Evolutionary conservation across 2,113 vertebrate genomes (phyloP), one percentile per base, ranked within the genome.

Genomic region (Triplophysa dalaica): DNA sequence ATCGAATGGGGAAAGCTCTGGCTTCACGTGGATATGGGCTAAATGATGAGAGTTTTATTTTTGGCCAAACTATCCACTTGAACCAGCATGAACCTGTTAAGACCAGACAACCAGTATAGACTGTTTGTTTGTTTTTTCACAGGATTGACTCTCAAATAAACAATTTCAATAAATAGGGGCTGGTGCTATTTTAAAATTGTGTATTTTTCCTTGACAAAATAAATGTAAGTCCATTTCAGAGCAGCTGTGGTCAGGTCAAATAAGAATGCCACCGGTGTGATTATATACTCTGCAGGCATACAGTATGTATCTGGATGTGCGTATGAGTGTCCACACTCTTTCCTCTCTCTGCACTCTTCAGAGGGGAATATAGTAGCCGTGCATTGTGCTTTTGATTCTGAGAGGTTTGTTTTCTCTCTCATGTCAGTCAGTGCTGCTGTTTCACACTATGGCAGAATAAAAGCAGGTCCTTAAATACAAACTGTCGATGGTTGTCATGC

Each of bases 321-420:
- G 22, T 38, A 1, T 45, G 11, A 45, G 41, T 72, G 38, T 70
- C 29, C n/a, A 50, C 24, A 4, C 65, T 45, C 33, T 80, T 21
- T 4, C 8, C 14, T 62, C 41, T 62, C 58, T 7, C 58, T 62
- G 72, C 13, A 14, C 72, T 62, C 58, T 75, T 62, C 58, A 75
- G 21, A 63, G 41, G 4, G 22, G 8, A 21, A 4, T 22, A 70
- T 1, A 38, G 60, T 58, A 41, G 76, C 4, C 12, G 24, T 60
- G n/a, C 22, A 75, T 83, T 83, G 54, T 79, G 62, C 2, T 16
- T 14, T 60, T 78, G 21, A 63, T n/a, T 38, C 24, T 1, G 33
- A 84, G 82, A 63, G 82, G 52, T 84, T 73, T 84, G 74, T 81
- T 84, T 73, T 67, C 67, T 50, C 1, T 52, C 68, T 56, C 41